Evolutionary conservation across 2,113 vertebrate species (phyloP), one percentile per base, ranked within the genome.

Genomic region (Otolemur garnettii): DNA sequence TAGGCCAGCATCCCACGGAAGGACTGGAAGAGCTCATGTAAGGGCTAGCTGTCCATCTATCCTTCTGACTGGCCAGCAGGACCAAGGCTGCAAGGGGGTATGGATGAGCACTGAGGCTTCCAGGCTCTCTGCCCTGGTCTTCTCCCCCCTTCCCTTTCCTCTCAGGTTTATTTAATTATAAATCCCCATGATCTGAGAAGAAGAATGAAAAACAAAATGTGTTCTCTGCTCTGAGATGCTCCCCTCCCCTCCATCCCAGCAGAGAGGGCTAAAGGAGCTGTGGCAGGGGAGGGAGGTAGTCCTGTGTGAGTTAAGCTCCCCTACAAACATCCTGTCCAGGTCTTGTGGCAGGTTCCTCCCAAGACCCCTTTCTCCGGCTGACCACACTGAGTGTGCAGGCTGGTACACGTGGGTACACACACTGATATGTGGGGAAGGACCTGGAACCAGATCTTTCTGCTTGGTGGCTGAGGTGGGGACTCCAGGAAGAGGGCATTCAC

Each of bases 151-250:
- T 53, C 80, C 90, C 55, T 71, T 95, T 57, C 72, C 64, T 96
- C 84, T 97, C 94, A 92, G 94, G 94, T 95, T 98, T 94, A 96
- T 96, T 97, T 97, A 93, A 97, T 97, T 96, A 97, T 87, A 94
- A 95, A 80, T 85, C 95, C 90, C 90, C 77, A 26, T 10, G 68
- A 96, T 97, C 94, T 88, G 84, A 97, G 92, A 68, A 60, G 57
- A 95, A 93, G 84, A 96, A 92, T 88, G 93, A 88, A 95, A 97
- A 96, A 95, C 97, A 96, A 94, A 97, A 95, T 94, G 77, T 92
- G 92, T 96, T 98, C 95, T 84, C 71, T 69, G 74, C 85, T 98
- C 83, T 35, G 79, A 94, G 93, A 94, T 91, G 82, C 30, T 91
- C 86, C 78, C 53, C 59, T 85, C 88, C 35, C 62, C n/a, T 45